Conservation (phyloP, 2,888 invertebrate genomes). For the Sphaeridia pumilis region DNA sequence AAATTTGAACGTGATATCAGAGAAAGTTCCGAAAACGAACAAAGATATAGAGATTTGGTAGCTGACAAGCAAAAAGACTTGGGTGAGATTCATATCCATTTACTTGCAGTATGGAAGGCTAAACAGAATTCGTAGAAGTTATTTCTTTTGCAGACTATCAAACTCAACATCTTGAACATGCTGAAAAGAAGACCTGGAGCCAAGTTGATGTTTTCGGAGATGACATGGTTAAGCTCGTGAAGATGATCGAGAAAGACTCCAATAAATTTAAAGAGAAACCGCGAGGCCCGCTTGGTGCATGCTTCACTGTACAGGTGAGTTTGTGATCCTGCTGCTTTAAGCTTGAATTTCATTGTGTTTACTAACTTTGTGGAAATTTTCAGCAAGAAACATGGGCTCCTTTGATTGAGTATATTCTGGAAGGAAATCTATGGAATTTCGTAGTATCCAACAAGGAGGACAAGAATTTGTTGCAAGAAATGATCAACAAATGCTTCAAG, state of each 20-base stretch:
- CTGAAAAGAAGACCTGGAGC: background rate
- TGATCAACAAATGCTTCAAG: constrained; percentile 9
- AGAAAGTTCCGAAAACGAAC: too few relatives aligned
- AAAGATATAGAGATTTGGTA: too few relatives aligned
- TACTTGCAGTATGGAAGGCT: too few relatives aligned
- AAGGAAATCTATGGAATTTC: constrained; percentile 1
- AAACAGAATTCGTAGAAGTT: too few relatives aligned
- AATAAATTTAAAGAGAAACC: constrained; percentile 6
- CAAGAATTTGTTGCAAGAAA: background rate
- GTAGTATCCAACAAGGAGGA: constrained; percentile 9
- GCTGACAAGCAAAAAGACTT: too few relatives aligned
- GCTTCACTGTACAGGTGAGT: constrained; percentile 13
- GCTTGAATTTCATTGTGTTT: background rate
- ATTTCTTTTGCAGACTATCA: too few relatives aligned
- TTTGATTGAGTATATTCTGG: constrained; percentile 10
- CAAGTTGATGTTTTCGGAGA: constrained; percentile 5
- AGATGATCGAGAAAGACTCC: constrained; percentile 2
- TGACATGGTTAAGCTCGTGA: constrained; percentile 13
- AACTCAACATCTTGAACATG: background rate
- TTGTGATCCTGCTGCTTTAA: background rate
- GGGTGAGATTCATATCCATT: too few relatives aligned
- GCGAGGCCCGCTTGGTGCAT: constrained; percentile 11
- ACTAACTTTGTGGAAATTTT: constrained; percentile 1
- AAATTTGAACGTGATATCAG: too few relatives aligned
- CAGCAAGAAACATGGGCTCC: constrained; percentile 12